Conservation (phyloP, 23 tunicate genomes). For the Phallusia fumigata region DNA sequence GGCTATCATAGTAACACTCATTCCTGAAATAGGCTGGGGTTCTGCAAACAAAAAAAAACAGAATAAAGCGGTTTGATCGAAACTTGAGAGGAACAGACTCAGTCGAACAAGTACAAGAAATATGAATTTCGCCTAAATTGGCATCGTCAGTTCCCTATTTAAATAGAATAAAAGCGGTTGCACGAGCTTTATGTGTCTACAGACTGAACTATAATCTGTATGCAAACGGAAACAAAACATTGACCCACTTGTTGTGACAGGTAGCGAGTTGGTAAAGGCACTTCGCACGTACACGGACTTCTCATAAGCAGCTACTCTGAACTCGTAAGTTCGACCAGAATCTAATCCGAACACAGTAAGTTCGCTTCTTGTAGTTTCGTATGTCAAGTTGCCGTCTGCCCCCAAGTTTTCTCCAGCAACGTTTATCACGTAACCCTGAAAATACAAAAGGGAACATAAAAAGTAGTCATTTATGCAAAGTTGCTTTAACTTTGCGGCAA, state of each 20-base stretch:
- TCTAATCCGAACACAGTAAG: background rate
- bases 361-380: background rate
- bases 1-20: background rate
- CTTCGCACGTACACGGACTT: constrained; percentile 8
- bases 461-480: too few species aligned
- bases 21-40: background rate
- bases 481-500: too few species aligned
- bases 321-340: constrained; percentile 20
- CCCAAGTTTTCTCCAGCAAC: constrained; percentile 27
- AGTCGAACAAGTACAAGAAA: background rate
- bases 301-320: constrained; percentile 29
- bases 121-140: too few species aligned
- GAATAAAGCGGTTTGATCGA: background rate
- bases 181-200: too few species aligned
- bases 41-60: background rate
- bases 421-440: constrained; percentile 36
- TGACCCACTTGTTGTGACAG: constrained; percentile 15
- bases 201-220: too few species aligned
- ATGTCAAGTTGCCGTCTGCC: background rate
- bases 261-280: background rate
- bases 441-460: background rate
- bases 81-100: background rate
- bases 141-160: too few species aligned
- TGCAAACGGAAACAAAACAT: too few species aligned
- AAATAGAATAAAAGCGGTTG: too few species aligned